phyloP scores from a whole-genome alignment of 1,140 invertebrate species.

The Ridgeia piscesae region DNA sequence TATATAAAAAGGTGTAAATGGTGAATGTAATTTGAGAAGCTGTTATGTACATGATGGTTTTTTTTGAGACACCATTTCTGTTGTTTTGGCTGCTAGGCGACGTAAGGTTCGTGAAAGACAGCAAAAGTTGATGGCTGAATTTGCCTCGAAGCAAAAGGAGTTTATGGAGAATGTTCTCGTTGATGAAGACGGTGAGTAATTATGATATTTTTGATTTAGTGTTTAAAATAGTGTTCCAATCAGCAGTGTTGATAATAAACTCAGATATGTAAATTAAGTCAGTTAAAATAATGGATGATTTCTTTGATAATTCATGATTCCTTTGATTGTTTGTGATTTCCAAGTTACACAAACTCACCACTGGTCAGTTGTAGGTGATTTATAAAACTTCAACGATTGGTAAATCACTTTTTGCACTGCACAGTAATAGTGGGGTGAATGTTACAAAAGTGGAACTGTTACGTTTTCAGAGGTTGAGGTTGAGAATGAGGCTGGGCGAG shows the following conservation, averaged over 20 bases:
- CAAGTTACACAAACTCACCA: too few species aligned
- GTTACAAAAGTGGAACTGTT: too few species aligned
- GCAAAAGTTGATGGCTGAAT: slow-evolving; percentile 88
- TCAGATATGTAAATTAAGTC: too few species aligned
- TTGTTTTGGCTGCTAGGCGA: slow-evolving; percentile 67
- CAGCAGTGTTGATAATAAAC: too few species aligned
- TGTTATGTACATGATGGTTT: background rate
- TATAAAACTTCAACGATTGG: too few species aligned
- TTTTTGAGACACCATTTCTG: background rate
- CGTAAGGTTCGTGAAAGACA: slow-evolving; percentile 84
- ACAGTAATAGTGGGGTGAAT: too few species aligned
- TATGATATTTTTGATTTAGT: slow-evolving; percentile 34
- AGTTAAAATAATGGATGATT: too few species aligned
- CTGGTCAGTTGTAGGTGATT: too few species aligned
- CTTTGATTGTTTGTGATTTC: too few species aligned
- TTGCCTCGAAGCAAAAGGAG: slow-evolving; percentile 85
- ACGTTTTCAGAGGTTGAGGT: background rate
- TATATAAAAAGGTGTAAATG: too few species aligned
- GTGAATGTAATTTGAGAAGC: background rate
- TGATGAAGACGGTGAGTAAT: slow-evolving; percentile 58
- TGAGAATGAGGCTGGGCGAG: background rate
- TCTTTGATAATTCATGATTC: too few species aligned
- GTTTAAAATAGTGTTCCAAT: slow-evolving; percentile 26
- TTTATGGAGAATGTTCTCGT: slow-evolving; percentile 84
- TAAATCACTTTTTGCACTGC: too few species aligned